Evolutionary conservation across 2,113 vertebrate genomes (phyloP).

Genomic region (Callopanchax toddi): DNA sequence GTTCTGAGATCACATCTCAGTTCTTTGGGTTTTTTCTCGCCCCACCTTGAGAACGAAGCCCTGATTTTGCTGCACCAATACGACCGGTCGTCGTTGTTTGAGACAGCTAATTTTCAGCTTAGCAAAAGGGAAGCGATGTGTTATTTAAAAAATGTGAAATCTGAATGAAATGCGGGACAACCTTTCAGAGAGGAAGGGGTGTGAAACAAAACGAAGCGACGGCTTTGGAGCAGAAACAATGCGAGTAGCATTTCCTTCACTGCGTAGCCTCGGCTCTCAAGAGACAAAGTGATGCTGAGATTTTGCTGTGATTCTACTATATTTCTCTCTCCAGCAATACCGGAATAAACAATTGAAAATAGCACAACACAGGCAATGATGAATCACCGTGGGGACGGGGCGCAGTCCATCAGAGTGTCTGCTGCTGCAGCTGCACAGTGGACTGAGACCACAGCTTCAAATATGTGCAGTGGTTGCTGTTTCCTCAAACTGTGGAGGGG

Average conservation of each 20-base stretch:
- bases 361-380: constrained; percentile 66
- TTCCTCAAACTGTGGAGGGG: constrained; percentile 4
- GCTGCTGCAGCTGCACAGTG: constrained; percentile 32
- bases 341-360: constrained; percentile 74
- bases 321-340: constrained; percentile 58
- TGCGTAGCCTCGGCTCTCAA: constrained; percentile 48
- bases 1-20: constrained; percentile 20
- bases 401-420: constrained; percentile 57
- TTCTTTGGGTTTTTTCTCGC: constrained; percentile 23
- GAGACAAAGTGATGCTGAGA: constrained; percentile 72
- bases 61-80: constrained; percentile 10
- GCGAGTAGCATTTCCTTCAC: constrained; percentile 36
- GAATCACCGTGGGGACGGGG: constrained; percentile 60
- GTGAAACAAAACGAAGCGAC: constrained; percentile 5
- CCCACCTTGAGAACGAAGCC: constrained; percentile 7
- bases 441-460: constrained; percentile 8
- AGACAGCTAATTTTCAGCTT: not conserved
- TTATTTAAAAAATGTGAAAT: constrained; percentile 14
- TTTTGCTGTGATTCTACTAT: constrained; percentile 69
- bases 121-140: not conserved
- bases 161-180: not conserved
- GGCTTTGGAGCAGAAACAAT: constrained; percentile 29
- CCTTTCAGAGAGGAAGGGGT: not conserved
- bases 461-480: not conserved
- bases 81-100: constrained; percentile 9